These are phyloP conservation scores for Homarus americanus DNA, from an alignment of 1,140 invertebrate species.

Conservation along the genomic window DNA sequence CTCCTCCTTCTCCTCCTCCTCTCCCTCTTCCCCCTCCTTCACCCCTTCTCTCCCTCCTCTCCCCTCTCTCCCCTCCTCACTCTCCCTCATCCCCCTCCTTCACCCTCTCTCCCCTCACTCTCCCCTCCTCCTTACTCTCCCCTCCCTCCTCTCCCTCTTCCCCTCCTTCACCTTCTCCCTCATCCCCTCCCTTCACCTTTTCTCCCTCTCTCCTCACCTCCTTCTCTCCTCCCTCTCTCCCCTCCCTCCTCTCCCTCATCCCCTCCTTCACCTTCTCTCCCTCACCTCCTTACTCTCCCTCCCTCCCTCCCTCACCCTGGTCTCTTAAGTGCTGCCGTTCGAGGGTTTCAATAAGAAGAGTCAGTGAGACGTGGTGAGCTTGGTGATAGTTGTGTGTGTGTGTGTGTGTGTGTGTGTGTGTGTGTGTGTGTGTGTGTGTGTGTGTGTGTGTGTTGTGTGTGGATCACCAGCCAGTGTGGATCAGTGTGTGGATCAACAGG, in stretches of 20 bases:
- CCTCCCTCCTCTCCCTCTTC: conserved; percentile 13
- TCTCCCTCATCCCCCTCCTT: conserved; percentile 23
- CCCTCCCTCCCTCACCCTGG: neutral
- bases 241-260: conserved; percentile 3
- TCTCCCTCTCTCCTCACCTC: neutral
- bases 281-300: neutral
- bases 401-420: too few relatives aligned
- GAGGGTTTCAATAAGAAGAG: too few relatives aligned
- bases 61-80: neutral
- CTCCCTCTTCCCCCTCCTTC: neutral
- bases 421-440: too few relatives aligned
- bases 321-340: too few relatives aligned
- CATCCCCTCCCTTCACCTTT: neutral
- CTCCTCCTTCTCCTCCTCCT: neutral
- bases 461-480: too few relatives aligned
- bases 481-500: too few relatives aligned
- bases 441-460: too few relatives aligned
- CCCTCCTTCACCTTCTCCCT: neutral
- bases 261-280: conserved; percentile 4
- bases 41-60: neutral
- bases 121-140: neutral
- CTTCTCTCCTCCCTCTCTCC: conserved; percentile 6
- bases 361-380: too few relatives aligned
- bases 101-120: conserved; percentile 13
- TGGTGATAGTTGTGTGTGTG: too few relatives aligned